Base-by-base conservation (phyloP, 2,113 vertebrate species). In the Serinus canaria region DNA sequence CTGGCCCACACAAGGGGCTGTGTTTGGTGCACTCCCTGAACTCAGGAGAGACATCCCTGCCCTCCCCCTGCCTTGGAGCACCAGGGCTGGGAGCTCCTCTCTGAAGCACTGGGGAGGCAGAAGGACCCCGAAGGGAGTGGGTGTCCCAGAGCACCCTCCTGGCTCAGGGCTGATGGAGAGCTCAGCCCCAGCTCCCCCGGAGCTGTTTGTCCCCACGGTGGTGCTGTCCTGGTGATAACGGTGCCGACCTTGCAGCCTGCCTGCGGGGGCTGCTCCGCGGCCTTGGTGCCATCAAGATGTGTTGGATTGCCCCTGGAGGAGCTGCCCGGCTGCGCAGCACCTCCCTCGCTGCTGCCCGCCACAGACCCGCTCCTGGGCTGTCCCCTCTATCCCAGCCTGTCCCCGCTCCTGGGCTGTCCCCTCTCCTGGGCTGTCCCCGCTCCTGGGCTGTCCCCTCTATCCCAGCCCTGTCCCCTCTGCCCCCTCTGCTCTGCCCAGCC, bases 1-100 rank as follows among this genome's bases (percentile, higher is more conserved):
- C 0, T 16, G 53, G 14, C 12, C 31, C 3, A 0, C 21, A 1
- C 2, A 0, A 15, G 69, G 5, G 11, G 53, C 13, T 4, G 5
- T 1, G 35, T 13, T 6, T 2, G 5, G 13, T 11, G 39, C 23
- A 1, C 8, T 62, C 28, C 9, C n/a, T 28, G 3, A 8, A 1
- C 58, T 2, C 4, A 3, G 7, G 1, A 0, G 13, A 19, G 25
- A 15, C 4, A 27, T 1, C 13, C 59, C n/a, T 15, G 14, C 0
- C 1, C 9, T 5, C 4, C n/a, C 41, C 16, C 1, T 0, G 3
- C 1, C 41, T 1, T 1, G 21, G 2, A 4, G n/a, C n/a, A 25
- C n/a, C 4, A 11, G n/a, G 23, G 16, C 35, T 20, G 46, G 10
- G 6, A 35, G 41, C 28, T 15, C 5, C 8, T 7, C 5, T 1